Base-by-base conservation (phyloP, 1,140 invertebrate species). In the Ctenoplectra terminalis region DNA sequence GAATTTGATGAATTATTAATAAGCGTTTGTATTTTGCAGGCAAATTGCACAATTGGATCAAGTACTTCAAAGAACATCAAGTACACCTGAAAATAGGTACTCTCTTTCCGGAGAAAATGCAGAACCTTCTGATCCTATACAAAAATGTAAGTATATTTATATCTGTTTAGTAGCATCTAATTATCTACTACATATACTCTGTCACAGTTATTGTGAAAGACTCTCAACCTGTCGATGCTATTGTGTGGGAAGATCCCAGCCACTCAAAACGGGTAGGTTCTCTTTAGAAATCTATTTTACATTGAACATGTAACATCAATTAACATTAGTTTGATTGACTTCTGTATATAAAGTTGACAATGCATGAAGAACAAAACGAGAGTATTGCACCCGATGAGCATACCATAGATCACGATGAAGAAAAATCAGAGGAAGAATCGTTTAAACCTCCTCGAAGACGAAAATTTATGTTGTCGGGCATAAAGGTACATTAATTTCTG, bases 191-290 rank as follows among this genome's bases (percentile, higher is more conserved):
- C 56, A 40, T 61, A 5, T 66, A 77, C 26, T 26, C 48, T 31
- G 15, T 74, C 29, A 20, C 29, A 93, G 91, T 81, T 78, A 81
- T 84, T 50, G 76, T 81, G 23, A 93, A 92, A 75, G 94, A 94
- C 48, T 94, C 95, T 3, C 95, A 95, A 88, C 90, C 90, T 9
- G 63, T 84, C 1, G 93, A 94, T 66, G 92, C 93, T 17, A 93
- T 95, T 34, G 94, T 93, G 6, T 95, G 95, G 95, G 94, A 95
- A 85, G 94, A 94, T 87, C 91, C 90, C 13, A 56, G 60, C 52
- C 83, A 85, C 31, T 58, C 70, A 61, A 83, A 85, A 60, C 76
- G 37, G 40, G 90, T 90, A 81, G 64, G 72, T 75, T 58, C 2
- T 50, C 61, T 40, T 17, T 58, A 20, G 34, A 69, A 46, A 61